Base-by-base conservation (phyloP, 2,113 vertebrate genomes). In the Aepyceros melampus region DNA sequence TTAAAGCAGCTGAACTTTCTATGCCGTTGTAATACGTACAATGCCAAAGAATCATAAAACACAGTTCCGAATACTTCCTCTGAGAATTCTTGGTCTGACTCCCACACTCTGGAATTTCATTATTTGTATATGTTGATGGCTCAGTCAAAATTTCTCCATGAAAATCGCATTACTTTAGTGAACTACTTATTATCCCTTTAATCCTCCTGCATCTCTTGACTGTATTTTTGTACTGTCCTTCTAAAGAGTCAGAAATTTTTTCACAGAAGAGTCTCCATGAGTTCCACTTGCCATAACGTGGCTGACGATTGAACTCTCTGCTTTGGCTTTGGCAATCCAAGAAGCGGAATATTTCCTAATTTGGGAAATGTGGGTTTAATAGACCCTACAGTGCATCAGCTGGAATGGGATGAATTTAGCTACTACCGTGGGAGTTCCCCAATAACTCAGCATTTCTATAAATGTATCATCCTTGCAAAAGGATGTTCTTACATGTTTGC, bases 351-450 rank as follows among this genome's bases (percentile, higher is more conserved):
- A 12, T 87, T 96, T 91, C 87, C 53, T 85, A 97, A 71, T 83
- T 91, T 91, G 78, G 87, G 21, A 95, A 87, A 87, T 47, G 33
- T 85, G 53, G 36, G 45, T 51, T 87, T 95, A 64, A 87, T 60
- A 47, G 76, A 87, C 55, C 74, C 79, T 81, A 16, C 29, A 19
- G n/a, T 67, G 36, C 45, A 74, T 96, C 95, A 88, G 31, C 40
- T 36, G 74, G 36, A 71, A 67, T 64, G 40, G 62, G 71, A 25
- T 95, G 78, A 92, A 92, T 93, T 96, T 96, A 95, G 49, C 83
- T 89, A 51, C 62, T 51, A 92, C 23, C 2, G n/a, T 94, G 36
- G 45, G 82, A 92, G 86, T 89, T 62, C 45, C 78, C 95, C 93
- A 87, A 58, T 79, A 96, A 93, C 47, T 84, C 45, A 89, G 27